Evolutionary conservation across 2,888 invertebrate species (phyloP).

Genomic region (Diarsia rubi): DNA sequence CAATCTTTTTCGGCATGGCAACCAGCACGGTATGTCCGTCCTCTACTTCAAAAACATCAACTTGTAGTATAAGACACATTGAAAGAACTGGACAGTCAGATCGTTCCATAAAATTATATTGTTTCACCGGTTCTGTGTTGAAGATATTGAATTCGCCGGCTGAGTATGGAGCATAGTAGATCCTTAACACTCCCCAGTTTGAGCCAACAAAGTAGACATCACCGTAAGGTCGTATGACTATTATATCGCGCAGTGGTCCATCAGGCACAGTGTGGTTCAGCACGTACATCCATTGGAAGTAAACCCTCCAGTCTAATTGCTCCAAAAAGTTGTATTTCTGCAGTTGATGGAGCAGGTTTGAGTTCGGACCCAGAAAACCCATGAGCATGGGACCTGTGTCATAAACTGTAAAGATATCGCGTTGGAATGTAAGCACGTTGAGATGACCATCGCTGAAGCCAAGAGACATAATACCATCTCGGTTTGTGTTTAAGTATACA

Average conservation of each 20-base stretch:
- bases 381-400: conserved; percentile 63
- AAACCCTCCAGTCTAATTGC: conserved; percentile 80
- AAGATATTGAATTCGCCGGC: conserved; percentile 78
- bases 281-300: conserved; percentile 79
- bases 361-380: conserved; percentile 66
- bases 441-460: conserved; percentile 71
- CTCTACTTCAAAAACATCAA: conserved; percentile 80
- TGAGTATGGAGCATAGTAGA: conserved; percentile 79
- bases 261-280: conserved; percentile 74
- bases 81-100: conserved; percentile 79
- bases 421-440: conserved; percentile 74
- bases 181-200: conserved; percentile 78
- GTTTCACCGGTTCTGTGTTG: conserved; percentile 76
- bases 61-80: conserved; percentile 78
- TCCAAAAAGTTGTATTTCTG: conserved; percentile 78
- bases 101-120: conserved; percentile 80
- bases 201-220: conserved; percentile 83
- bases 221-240: conserved; percentile 78
- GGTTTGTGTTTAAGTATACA: conserved; percentile 59
- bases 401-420: conserved; percentile 73
- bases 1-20: conserved; percentile 85
- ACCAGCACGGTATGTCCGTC: conserved; percentile 81
- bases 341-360: conserved; percentile 72
- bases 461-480: conserved; percentile 75
- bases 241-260: conserved; percentile 77